Evolutionary conservation across 2,797 vertebrate genomes (phyloP).

Genomic region (Psittacula echo): DNA sequence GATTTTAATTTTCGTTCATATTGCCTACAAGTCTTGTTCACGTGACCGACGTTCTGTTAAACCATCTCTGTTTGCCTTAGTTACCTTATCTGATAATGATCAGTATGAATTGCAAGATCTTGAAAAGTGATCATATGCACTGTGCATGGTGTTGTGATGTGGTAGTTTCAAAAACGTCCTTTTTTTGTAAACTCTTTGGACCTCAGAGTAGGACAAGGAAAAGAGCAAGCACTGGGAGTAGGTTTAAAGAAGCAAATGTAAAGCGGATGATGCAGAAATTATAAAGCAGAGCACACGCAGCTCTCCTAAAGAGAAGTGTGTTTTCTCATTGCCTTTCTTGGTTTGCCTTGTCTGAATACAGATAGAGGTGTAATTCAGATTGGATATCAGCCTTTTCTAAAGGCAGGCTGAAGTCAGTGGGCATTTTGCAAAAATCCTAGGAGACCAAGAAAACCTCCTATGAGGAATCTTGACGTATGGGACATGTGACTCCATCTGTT

Average conservation of each 20-base stretch:
- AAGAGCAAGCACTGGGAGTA: accelerated
- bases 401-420: not conserved
- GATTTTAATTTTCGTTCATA: not conserved
- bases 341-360: not conserved
- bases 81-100: not conserved
- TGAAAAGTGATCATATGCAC: accelerated
- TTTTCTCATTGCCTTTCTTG: not conserved
- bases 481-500: not conserved
- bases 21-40: not conserved
- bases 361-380: too few relatives aligned
- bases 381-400: not conserved
- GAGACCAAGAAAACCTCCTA: not conserved
- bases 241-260: not conserved
- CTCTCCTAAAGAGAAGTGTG: not conserved
- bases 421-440: not conserved
- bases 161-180: not conserved
- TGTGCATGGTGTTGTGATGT: too few relatives aligned
- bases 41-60: not conserved
- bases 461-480: not conserved
- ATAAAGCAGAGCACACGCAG: not conserved
- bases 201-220: not conserved
- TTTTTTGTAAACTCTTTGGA: not conserved
- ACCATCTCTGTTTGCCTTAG: too few relatives aligned
- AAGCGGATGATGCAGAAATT: not conserved
- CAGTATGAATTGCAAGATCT: too few relatives aligned